Conservation (phyloP, 2,888 invertebrate species). For the Apotomis capreana region DNA sequence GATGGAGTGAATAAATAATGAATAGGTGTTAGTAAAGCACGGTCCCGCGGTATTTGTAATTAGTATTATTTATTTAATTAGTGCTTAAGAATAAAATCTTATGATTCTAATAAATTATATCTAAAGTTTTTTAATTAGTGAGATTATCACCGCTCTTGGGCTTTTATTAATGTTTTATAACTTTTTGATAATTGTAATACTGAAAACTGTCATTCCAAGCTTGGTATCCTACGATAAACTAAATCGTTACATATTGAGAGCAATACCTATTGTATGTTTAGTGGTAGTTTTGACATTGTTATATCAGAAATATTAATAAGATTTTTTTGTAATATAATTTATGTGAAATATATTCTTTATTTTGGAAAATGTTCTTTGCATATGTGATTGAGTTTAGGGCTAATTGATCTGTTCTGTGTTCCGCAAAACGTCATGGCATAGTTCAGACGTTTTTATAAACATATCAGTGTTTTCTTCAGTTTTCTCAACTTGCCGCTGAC, state of each 20-base stretch:
- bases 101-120: constrained; percentile 59
- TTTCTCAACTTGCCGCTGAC: neutral
- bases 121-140: constrained; percentile 58
- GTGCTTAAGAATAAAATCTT: constrained; percentile 73
- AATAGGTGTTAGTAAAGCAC: neutral
- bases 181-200: constrained; percentile 46
- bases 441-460: neutral
- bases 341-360: constrained; percentile 27
- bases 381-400: constrained; percentile 21
- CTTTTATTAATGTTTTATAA: constrained; percentile 57
- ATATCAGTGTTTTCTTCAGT: neutral
- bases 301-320: constrained; percentile 37
- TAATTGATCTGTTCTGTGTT: constrained; percentile 11
- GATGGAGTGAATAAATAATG: neutral
- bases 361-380: constrained; percentile 32
- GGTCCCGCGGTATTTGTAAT: constrained; percentile 65
- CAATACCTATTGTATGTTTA: constrained; percentile 40
- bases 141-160: constrained; percentile 64
- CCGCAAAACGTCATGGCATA: neutral
- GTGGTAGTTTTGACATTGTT: constrained; percentile 39
- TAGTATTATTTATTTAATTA: constrained; percentile 83
- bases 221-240: constrained; percentile 43
- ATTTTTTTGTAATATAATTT: constrained; percentile 38
- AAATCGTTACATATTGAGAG: constrained; percentile 33
- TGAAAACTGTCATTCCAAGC: constrained; percentile 54